Base-by-base conservation (phyloP, 2,113 vertebrate genomes). In the Pelusios castaneus region DNA sequence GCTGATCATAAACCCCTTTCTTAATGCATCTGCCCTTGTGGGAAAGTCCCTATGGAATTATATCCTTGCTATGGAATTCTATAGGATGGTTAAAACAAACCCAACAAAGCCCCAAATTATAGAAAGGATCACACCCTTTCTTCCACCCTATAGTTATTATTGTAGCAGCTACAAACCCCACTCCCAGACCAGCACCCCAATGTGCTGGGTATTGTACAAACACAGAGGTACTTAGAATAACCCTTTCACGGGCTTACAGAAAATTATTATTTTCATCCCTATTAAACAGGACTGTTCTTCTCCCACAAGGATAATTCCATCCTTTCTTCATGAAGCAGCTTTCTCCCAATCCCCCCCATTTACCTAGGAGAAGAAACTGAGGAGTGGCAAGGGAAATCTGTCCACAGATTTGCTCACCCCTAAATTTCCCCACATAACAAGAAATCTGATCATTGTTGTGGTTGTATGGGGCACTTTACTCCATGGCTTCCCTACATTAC, bases 201-300 rank as follows among this genome's bases (percentile, higher is more conserved):
- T 10, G 63, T 70, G n/a, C 34, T 22, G 5, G 16, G 63, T 70
- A 16, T 16, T 70, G n/a, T 70, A 38, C n/a, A 70, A 38, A 38
- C 17, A 67, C 63, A 70, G 17, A 84, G 89, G 49, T 67, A 96
- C 75, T 95, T 94, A 90, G 77, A 83, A 89, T 5, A 92, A 92
- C 77, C 43, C 17, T 52, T 49, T 84, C 84, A 85, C 41, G 89
- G 85, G 89, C 89, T 91, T 85, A 93, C 27, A 90, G 45, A 84
- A 41, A 54, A 4, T 2, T 5, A 51, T 9, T 38, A 49, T 27
- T 8, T 29, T 45, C 12, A 12, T 7, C 47, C 67, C 84, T 82
- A 56, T 84, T 79, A 52, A 89, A 92, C 41, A 82, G 90, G 19
- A 96, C 95, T 95, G 60, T 85, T 38, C 12, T 21, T 43, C 79